Evolutionary conservation across 2,888 invertebrate genomes (phyloP).

Genomic region (Leptopilina syphax): DNA sequence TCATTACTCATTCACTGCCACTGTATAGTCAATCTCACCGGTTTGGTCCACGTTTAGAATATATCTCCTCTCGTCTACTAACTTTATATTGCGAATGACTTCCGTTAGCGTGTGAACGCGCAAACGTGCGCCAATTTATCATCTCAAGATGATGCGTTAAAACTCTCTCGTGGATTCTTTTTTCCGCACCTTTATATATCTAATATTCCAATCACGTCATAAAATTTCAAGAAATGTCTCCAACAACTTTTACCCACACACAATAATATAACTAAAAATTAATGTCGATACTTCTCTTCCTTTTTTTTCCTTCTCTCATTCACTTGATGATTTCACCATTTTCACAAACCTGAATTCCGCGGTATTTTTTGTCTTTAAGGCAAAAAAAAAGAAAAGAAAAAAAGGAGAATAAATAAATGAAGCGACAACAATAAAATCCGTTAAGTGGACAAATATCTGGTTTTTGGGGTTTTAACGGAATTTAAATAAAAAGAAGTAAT

Average conservation of each 20-base stretch:
- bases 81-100: constrained; percentile 23
- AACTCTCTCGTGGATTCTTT: background rate
- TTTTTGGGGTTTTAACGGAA: constrained; percentile 13
- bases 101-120: constrained; percentile 27
- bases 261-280: background rate
- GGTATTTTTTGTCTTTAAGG: background rate
- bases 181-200: background rate
- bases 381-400: too few species aligned
- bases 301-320: background rate
- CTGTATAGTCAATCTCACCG: constrained; percentile 15
- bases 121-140: constrained; percentile 30
- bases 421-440: constrained; percentile 4
- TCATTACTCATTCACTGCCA: constrained; percentile 37
- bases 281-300: background rate
- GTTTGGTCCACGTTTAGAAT: constrained; percentile 15
- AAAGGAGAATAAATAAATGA: background rate
- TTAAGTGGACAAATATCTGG: constrained; percentile 1
- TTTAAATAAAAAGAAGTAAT: constrained; percentile 21
- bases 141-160: constrained; percentile 2
- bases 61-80: background rate
- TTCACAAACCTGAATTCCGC: too few species aligned
- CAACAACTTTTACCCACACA: background rate
- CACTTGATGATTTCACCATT: too few species aligned
- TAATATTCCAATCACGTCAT: constrained; percentile 7
- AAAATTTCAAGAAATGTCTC: background rate